A percentile compares a stretch with the other conserved stretches of the same genome.
Evolutionary conservation across 2,797 vertebrate genomes (phyloP).

Genomic region (Prionace glauca): DNA sequence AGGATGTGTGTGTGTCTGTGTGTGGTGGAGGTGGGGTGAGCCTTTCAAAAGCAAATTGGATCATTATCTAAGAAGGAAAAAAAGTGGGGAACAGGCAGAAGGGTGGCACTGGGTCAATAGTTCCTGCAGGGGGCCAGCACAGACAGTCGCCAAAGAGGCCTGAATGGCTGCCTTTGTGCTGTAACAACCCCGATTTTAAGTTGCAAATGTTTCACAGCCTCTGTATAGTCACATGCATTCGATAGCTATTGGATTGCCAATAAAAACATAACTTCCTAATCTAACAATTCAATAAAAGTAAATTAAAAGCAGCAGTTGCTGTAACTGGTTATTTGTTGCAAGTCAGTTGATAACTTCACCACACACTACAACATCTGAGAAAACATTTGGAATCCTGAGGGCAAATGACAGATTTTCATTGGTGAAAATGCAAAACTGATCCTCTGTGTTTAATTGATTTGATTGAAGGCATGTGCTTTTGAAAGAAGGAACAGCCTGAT

Average conservation of each 20-base stretch:
- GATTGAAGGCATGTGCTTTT: background rate
- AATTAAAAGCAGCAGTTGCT: background rate
- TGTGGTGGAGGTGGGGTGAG: background rate
- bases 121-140: background rate
- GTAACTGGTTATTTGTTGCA: background rate
- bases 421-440: background rate
- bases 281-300: background rate
- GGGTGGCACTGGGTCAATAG: background rate
- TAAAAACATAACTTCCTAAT: background rate
- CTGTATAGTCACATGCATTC: background rate
- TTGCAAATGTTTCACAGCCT: background rate
- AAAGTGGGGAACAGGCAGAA: background rate
- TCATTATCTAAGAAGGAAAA: background rate
- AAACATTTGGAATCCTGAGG: too few relatives aligned
- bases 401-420: background rate
- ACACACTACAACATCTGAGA: background rate
- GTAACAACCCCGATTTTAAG: background rate
- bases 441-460: background rate
- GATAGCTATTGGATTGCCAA: too few relatives aligned
- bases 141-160: too few relatives aligned
- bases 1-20: background rate
- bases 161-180: background rate
- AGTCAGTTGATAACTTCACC: background rate
- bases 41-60: background rate
- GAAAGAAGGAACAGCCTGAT: background rate